Percentiles rank a stretch among this genome's conserved stretches.
phyloP scores from a whole-genome alignment of 2,797 vertebrate species.

The Hydrophis major region DNA sequence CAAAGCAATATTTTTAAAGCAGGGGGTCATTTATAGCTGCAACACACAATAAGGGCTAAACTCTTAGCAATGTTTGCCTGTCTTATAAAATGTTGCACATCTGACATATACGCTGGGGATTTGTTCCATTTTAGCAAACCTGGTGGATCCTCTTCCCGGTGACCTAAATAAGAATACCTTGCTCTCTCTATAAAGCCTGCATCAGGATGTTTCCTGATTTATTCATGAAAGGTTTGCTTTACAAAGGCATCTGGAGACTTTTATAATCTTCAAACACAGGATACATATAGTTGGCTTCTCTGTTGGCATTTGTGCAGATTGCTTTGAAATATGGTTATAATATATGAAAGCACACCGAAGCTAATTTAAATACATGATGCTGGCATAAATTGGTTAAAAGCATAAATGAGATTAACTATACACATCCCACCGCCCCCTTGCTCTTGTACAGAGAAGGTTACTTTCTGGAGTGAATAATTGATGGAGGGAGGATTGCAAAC shows the following conservation, averaged over 20 bases:
- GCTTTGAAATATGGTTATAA: slow-evolving; percentile 75
- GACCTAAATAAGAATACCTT: slow-evolving; percentile 82
- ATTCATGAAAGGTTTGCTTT: slow-evolving; percentile 81
- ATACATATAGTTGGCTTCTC: slow-evolving; percentile 71
- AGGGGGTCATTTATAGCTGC: slow-evolving; percentile 59
- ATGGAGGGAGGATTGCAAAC: slow-evolving; percentile 48
- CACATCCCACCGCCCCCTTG: slow-evolving; percentile 49
- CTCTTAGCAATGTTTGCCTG: slow-evolving; percentile 64
- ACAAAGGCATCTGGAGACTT: slow-evolving; percentile 77
- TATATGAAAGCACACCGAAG: slow-evolving; percentile 61
- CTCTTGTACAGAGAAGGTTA: slow-evolving; percentile 43
- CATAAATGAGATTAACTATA: slow-evolving; percentile 67
- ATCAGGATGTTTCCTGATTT: slow-evolving; percentile 82
- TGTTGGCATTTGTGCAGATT: slow-evolving; percentile 77
- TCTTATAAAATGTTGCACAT: slow-evolving; percentile 68
- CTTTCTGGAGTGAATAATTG: slow-evolving; percentile 63
- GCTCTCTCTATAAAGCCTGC: slow-evolving; percentile 79
- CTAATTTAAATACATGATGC: slow-evolving; percentile 72
- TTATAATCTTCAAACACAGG: slow-evolving; percentile 77
- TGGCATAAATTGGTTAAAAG: slow-evolving; percentile 68
- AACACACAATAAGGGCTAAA: slow-evolving; percentile 41
- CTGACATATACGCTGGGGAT: slow-evolving; percentile 70
- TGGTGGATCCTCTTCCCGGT: slow-evolving; percentile 77
- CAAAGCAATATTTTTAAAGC: slow-evolving; percentile 53
- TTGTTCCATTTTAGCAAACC: slow-evolving; percentile 78